Conservation (phyloP, 2,797 vertebrate species). For the Poeciliopsis paucimaculata region DNA sequence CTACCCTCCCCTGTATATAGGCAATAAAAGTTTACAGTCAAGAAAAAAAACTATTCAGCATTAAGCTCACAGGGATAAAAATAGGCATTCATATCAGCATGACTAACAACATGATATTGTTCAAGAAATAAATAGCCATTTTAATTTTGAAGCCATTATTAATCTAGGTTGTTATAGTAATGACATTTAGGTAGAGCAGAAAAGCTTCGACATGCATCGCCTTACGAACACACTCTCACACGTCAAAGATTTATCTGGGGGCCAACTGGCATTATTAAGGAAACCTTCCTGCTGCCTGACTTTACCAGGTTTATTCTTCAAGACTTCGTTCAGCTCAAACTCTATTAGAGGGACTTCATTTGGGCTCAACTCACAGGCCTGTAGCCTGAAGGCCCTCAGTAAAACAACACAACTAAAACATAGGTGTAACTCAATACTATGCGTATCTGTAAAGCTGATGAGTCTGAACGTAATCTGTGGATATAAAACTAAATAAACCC, state of each 20-base stretch:
- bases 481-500: slow-evolving; percentile 34
- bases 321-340: slow-evolving; percentile 55
- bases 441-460: slow-evolving; percentile 5
- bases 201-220: not conserved
- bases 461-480: slow-evolving; percentile 27
- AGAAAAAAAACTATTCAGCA: not conserved
- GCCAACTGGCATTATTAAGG: slow-evolving; percentile 38
- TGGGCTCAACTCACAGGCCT: slow-evolving; percentile 33
- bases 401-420: slow-evolving; percentile 17
- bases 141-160: not conserved
- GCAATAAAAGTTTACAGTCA: not conserved
- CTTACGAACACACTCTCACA: not conserved
- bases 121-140: not conserved
- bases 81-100: not conserved
- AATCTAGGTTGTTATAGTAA: not conserved
- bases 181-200: not conserved
- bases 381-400: slow-evolving; percentile 25
- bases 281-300: slow-evolving; percentile 22
- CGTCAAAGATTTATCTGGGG: slow-evolving; percentile 11
- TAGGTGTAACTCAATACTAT: not conserved
- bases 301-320: slow-evolving; percentile 37
- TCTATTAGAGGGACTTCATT: slow-evolving; percentile 60
- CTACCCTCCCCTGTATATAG: not conserved
- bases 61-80: not conserved
- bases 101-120: not conserved